Base-by-base conservation (phyloP, 1,140 invertebrate genomes). In the Dendrolimus punctatus region DNA sequence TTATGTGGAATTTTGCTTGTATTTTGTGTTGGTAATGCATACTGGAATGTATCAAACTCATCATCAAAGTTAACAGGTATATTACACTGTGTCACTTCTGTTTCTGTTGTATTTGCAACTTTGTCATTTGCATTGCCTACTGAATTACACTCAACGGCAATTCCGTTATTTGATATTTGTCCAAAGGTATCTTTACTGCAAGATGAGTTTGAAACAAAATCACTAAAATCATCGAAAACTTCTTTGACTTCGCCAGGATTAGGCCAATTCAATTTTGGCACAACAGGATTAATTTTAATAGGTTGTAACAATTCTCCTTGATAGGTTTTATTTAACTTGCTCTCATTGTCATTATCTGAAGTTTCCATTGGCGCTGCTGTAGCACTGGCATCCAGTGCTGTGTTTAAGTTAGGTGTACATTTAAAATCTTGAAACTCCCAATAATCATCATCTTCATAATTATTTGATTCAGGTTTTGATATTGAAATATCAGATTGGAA, bases 341-440 rank as follows among this genome's bases (percentile, higher is more conserved):
- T 44, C 6, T 23, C 8, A 36, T 49, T 9, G 4, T 38, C 8
- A 39, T 39, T 44, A 10, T 38, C 6, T 50, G 46, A 5, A 10
- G 8, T 38, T 39, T 23, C 47, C 40, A 46, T 46, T 9, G 47
- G 51, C 7, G 6, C 38, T 39, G 45, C 8, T 53, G 53, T 49
- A 51, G 57, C 49, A 37, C n/a, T 46, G 9, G n/a, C 37, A 39
- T 46, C 42, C 45, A 49, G 43, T 8, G 42, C 9, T n/a, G 41
- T 43, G 40, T 50, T 60, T 51, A 41, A 51, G 47, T 55, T 59
- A 39, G 60, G 41, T 39, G 59, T 62, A 50, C 66, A 68, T 65
- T 80, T 80, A 53, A 87, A 88, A 56, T 85, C 76, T 75, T 87
- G 82, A 55, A 87, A 87, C 58, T 87, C 80, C 71, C 80, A 85